Evolutionary conservation across 2,113 vertebrate species (phyloP).

Genomic region (Melierax canorus): DNA sequence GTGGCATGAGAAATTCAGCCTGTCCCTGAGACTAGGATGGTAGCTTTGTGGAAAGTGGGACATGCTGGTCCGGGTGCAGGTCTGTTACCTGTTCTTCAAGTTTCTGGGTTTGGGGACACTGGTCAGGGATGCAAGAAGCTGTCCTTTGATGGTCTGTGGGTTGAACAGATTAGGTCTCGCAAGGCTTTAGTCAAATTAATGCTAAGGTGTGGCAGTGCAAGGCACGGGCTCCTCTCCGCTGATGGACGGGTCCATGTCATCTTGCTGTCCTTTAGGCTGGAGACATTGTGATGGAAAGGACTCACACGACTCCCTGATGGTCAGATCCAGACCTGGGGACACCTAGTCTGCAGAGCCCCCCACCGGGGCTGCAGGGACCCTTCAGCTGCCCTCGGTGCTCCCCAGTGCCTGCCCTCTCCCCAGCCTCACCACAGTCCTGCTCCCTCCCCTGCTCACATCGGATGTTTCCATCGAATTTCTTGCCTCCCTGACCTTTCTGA

Average conservation of each 20-base stretch:
- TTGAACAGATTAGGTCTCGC: accelerated
- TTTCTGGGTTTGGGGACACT: not conserved
- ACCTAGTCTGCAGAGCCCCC: not conserved
- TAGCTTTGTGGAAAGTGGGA: not conserved
- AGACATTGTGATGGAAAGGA: not conserved
- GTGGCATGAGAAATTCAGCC: not conserved
- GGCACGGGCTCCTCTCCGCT: not conserved
- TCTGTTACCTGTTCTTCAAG: not conserved
- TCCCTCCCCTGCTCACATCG: not conserved
- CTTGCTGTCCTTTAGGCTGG: not conserved
- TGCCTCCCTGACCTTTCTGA: slow-evolving; percentile 28
- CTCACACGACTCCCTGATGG: accelerated
- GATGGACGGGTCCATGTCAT: accelerated
- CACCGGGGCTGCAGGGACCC: not conserved
- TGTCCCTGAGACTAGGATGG: not conserved
- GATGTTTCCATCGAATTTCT: slow-evolving; percentile 3
- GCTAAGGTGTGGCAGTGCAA: not conserved
- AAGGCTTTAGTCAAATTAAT: not conserved
- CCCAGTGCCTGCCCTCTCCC: not conserved
- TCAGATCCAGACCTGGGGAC: not conserved
- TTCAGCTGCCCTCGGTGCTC: not conserved
- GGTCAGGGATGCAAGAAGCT: not conserved
- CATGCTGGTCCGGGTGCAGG: accelerated
- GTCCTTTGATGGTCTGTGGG: not conserved
- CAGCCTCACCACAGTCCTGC: accelerated